These are phyloP conservation scores for Echinops telfairi DNA, from an alignment of 2,113 vertebrate species.

Conservation along the genomic window DNA sequence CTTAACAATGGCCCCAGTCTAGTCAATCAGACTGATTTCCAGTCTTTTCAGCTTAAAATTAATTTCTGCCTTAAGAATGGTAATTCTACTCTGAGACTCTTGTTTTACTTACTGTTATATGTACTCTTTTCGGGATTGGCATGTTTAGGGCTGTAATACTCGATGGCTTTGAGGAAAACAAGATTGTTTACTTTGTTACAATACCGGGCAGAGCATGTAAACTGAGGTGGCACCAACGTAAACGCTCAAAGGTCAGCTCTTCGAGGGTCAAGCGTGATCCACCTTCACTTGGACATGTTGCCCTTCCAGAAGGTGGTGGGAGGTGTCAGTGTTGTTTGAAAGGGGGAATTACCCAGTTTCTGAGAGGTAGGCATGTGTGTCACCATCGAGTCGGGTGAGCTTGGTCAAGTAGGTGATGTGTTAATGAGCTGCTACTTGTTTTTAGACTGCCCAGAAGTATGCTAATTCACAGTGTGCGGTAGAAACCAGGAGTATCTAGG, in stretches of 20 bases:
- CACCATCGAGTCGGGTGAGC: background rate
- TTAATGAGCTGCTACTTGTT: background rate
- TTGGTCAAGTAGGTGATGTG: background rate
- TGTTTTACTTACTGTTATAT: background rate
- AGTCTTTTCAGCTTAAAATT: background rate
- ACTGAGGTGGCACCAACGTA: background rate
- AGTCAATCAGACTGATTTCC: background rate
- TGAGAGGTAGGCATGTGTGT: background rate
- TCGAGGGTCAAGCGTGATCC: background rate
- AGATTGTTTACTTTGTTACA: background rate
- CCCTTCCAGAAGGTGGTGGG: background rate
- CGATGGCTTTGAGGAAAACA: constrained; percentile 3
- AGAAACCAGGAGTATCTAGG: background rate
- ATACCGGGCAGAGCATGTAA: background rate
- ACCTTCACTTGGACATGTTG: background rate
- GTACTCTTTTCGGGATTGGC: background rate
- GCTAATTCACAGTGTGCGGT: background rate
- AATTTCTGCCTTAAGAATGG: background rate
- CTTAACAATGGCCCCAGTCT: background rate
- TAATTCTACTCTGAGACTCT: background rate
- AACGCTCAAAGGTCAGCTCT: background rate
- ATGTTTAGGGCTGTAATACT: background rate
- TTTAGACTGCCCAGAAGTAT: background rate
- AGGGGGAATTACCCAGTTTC: background rate
- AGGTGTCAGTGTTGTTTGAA: background rate